A percentile compares a stretch with the other conserved stretches of the same genome.
Evolutionary conservation across 1,140 invertebrate species (phyloP).

Genomic region (Schlechtendalia chinensis): DNA sequence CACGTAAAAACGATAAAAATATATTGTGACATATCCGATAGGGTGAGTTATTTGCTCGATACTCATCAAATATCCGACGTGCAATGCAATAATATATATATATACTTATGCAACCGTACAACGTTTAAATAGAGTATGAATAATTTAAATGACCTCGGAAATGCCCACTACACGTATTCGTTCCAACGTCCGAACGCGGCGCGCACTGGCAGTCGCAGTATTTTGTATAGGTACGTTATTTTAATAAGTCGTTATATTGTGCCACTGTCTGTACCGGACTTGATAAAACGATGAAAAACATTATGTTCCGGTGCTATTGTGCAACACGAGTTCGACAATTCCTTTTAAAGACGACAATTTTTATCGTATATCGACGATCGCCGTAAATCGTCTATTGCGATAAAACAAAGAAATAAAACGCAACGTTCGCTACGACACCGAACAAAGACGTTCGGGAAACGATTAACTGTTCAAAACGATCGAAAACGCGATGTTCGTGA

Average conservation of each 20-base stretch:
- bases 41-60: not conserved
- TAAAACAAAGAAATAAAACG: too few species aligned
- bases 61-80: not conserved
- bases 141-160: constrained; percentile 19
- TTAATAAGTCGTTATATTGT: not conserved
- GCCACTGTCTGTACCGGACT: not conserved
- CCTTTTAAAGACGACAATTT: not conserved
- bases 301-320: too few species aligned
- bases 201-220: not conserved
- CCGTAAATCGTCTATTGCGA: too few species aligned
- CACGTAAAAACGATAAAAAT: not conserved
- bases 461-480: too few species aligned
- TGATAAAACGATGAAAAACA: not conserved
- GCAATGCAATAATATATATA: not conserved
- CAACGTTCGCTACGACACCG: too few species aligned
- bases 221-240: not conserved
- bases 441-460: too few species aligned
- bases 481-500: too few species aligned
- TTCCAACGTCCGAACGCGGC: not conserved
- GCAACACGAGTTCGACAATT: too few species aligned
- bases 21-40: not conserved
- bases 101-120: not conserved
- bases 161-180: not conserved
- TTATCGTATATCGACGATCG: not conserved
- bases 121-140: not conserved